These are phyloP conservation scores for Pygoscelis adeliae DNA, from an alignment of 2,113 vertebrate species.

Conservation along the genomic window DNA sequence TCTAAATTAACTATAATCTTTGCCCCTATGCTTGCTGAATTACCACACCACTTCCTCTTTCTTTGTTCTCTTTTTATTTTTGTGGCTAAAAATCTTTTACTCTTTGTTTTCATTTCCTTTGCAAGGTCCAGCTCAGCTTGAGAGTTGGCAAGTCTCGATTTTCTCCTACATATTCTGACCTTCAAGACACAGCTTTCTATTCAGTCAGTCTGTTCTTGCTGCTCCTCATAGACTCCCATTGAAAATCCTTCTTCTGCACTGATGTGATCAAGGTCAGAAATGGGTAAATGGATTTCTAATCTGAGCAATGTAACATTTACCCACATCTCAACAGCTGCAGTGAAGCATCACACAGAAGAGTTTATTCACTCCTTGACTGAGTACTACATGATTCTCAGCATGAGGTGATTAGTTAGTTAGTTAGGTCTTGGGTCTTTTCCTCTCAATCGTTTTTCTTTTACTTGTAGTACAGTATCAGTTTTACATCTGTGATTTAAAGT, in stretches of 20 bases:
- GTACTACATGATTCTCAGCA: neutral
- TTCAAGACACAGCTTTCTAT: neutral
- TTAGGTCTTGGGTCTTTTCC: neutral
- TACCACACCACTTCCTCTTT: neutral
- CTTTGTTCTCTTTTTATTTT: neutral
- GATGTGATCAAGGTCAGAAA: neutral
- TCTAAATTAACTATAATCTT: neutral
- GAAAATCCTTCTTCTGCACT: neutral
- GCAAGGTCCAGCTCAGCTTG: neutral
- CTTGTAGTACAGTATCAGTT: neutral
- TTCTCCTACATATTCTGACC: neutral
- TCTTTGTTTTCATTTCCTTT: slow-evolving; percentile 41
- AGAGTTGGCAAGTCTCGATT: neutral
- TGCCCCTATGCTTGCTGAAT: neutral
- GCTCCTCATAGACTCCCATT: neutral
- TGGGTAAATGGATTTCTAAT: neutral
- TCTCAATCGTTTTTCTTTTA: neutral
- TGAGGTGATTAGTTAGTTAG: neutral
- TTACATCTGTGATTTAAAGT: neutral
- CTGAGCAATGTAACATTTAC: neutral
- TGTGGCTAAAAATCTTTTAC: slow-evolving; percentile 3
- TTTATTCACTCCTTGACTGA: neutral
- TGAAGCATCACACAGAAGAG: neutral
- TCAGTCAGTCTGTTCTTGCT: neutral
- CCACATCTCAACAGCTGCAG: neutral